phyloP scores from a whole-genome alignment of 1,140 invertebrate species.

The Patella vulgata region DNA sequence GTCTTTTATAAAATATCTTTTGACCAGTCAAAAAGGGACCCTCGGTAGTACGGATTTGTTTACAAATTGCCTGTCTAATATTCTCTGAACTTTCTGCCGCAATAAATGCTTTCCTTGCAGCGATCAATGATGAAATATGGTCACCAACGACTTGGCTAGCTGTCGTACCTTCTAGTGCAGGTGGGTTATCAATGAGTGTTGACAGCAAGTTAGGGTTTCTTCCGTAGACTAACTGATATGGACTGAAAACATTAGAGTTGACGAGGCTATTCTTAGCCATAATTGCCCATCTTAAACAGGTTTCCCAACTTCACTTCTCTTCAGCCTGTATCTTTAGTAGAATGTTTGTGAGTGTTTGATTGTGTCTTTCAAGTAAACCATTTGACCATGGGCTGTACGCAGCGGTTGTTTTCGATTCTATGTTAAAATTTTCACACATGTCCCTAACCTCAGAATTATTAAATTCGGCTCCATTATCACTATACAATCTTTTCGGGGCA shows the following conservation, averaged over 20 bases:
- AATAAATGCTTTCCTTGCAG: conserved; percentile 24
- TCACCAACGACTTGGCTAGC: too few species aligned
- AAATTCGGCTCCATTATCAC: conserved; percentile 24
- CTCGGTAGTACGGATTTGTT: conserved; percentile 15
- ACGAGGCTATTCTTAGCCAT: neutral
- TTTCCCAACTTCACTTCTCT: conserved; percentile 17
- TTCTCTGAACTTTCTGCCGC: conserved; percentile 31
- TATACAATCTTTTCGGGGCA: conserved; percentile 10
- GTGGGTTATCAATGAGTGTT: conserved; percentile 16
- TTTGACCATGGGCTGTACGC: conserved; percentile 34
- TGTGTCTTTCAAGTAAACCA: conserved; percentile 31
- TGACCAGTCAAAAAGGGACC: conserved; percentile 20
- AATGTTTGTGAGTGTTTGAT: conserved; percentile 26
- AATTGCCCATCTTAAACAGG: neutral
- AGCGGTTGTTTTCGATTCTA: conserved; percentile 30
- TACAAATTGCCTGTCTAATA: conserved; percentile 25
- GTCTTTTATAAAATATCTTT: conserved; percentile 19
- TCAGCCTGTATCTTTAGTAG: conserved; percentile 18
- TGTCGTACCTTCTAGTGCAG: conserved; percentile 17
- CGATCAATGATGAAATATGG: conserved; percentile 9
- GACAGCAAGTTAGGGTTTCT: conserved; percentile 24
- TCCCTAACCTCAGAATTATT: conserved; percentile 20
- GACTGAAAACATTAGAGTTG: conserved; percentile 17
- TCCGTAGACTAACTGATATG: conserved; percentile 22
- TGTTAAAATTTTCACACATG: conserved; percentile 35